A percentile compares a stretch with the other conserved stretches of the same genome.
These are phyloP conservation scores for Dallia pectoralis DNA, from an alignment of 2,797 vertebrate species.

Conservation along the genomic window DNA sequence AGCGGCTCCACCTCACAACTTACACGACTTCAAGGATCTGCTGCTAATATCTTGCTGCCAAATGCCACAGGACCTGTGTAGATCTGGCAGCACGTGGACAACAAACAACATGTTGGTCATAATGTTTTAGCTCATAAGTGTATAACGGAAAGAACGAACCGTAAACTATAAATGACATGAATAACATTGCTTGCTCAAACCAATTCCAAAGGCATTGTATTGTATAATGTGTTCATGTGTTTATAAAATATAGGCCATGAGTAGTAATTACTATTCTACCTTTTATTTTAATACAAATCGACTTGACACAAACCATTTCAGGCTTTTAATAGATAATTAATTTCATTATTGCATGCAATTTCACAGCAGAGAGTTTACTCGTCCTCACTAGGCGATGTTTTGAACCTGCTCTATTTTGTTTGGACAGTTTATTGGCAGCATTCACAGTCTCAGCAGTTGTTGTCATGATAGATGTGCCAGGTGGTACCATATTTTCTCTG, in stretches of 20 bases:
- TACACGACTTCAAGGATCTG: no score
- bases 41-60: no score
- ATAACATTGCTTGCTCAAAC: no score
- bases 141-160: no score
- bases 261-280: conserved; percentile 14
- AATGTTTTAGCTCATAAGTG: no score
- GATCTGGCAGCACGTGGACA: no score
- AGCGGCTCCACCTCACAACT: no score
- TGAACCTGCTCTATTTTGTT: conserved; percentile 61
- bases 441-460: conserved; percentile 72
- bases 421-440: conserved; percentile 74
- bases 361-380: background rate
- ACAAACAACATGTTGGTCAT: no score
- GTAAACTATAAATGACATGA: no score
- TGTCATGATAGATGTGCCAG: conserved; percentile 74
- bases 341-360: background rate
- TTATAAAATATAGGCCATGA: background rate
- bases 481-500: conserved; percentile 64
- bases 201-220: background rate
- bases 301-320: conserved; percentile 24
- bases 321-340: background rate
- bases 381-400: conserved; percentile 53
- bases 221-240: background rate
- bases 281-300: conserved; percentile 1
- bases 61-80: no score